Percentiles rank a stretch among this genome's conserved stretches.
These are phyloP conservation scores for Xiphorhynchus erythropygius DNA, from an alignment of 2,797 vertebrate species.

Conservation along the genomic window DNA sequence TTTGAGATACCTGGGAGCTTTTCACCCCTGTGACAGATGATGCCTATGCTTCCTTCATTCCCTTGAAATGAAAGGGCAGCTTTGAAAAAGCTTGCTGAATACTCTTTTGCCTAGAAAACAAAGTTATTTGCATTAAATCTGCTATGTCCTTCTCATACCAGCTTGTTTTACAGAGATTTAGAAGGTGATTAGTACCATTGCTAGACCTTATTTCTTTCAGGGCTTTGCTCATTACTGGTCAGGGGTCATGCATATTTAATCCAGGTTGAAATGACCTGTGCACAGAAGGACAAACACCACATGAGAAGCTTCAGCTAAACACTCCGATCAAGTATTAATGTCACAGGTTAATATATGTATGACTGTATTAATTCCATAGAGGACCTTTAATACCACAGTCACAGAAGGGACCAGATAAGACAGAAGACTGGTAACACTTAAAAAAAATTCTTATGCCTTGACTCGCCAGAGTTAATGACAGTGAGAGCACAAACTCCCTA, in stretches of 20 bases:
- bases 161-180: not conserved
- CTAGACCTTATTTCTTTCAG: not conserved
- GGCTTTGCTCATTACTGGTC: not conserved
- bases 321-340: not conserved
- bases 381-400: not conserved
- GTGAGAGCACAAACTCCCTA: not conserved
- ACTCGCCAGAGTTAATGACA: not conserved
- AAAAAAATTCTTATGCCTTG: not conserved
- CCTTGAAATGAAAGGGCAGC: not conserved
- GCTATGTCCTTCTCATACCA: not conserved
- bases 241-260: not conserved
- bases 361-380: not conserved
- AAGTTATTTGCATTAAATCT: not conserved
- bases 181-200: not conserved
- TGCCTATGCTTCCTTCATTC: not conserved
- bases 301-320: not conserved
- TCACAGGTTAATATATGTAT: not conserved
- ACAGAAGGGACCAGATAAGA: not conserved
- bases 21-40: not conserved
- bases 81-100: not conserved
- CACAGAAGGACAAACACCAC: not conserved
- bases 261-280: not conserved
- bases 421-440: not conserved
- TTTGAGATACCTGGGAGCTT: not conserved
- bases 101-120: not conserved